Conservation (phyloP, 2,888 invertebrate species). For the Clivina fossor region DNA sequence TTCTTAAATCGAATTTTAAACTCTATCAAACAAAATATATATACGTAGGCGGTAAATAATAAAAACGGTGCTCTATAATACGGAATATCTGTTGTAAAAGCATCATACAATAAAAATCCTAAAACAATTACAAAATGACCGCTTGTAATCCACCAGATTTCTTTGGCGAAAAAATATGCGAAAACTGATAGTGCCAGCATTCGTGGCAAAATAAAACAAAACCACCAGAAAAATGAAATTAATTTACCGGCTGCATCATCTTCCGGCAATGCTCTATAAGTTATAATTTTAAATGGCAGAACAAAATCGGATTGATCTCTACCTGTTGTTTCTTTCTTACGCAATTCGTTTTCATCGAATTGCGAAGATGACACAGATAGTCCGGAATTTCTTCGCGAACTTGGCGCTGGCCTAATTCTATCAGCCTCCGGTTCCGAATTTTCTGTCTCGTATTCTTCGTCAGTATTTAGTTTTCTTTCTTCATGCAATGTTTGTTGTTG, state of each 20-base stretch:
- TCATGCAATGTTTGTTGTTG: no score
- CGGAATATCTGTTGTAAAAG: slow-evolving; percentile 57
- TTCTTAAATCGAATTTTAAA: slow-evolving; percentile 77
- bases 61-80: slow-evolving; percentile 57
- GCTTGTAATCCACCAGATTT: slow-evolving; percentile 61
- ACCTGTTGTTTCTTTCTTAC: not conserved
- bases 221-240: slow-evolving; percentile 76
- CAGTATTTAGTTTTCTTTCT: not conserved
- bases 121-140: slow-evolving; percentile 69
- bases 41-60: slow-evolving; percentile 71
- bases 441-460: slow-evolving; percentile 5
- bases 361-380: slow-evolving; percentile 25
- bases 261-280: slow-evolving; percentile 63
- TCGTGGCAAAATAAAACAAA: slow-evolving; percentile 70
- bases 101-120: slow-evolving; percentile 64
- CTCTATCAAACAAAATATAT: slow-evolving; percentile 75
- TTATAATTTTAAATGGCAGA: slow-evolving; percentile 10
- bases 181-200: slow-evolving; percentile 70
- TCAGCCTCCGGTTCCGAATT: slow-evolving; percentile 24
- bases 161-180: slow-evolving; percentile 65
- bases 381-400: slow-evolving; percentile 23
- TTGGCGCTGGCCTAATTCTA: not conserved
- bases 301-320: slow-evolving; percentile 19
- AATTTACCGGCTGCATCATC: slow-evolving; percentile 72
- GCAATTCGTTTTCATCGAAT: slow-evolving; percentile 10